Evolutionary conservation across 2,888 invertebrate genomes (phyloP).

Genomic region (Athripsodes cinereus): DNA sequence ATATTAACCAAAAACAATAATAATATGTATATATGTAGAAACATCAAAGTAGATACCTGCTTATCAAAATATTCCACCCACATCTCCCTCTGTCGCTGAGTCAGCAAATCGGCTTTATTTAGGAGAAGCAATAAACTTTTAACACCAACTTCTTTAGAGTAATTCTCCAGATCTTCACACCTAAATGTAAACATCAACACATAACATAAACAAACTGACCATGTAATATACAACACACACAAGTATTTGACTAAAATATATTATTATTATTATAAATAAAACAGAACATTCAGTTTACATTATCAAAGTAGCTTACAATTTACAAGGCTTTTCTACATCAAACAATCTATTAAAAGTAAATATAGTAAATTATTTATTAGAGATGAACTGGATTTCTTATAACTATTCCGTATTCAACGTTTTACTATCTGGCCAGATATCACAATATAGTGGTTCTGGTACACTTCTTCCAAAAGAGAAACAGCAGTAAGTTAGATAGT

Average conservation of each 20-base stretch:
- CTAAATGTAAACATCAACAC: conserved; percentile 37
- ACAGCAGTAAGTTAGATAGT: too few relatives aligned
- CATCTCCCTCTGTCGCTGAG: conserved; percentile 64
- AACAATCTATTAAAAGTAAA: too few relatives aligned
- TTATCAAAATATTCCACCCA: conserved; percentile 85
- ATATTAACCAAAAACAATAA: neutral
- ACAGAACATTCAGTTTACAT: too few relatives aligned
- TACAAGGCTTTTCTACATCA: too few relatives aligned
- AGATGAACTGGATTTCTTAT: too few relatives aligned
- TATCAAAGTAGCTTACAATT: too few relatives aligned
- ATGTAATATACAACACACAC: neutral
- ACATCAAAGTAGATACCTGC: conserved; percentile 35
- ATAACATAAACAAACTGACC: neutral
- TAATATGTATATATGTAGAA: neutral
- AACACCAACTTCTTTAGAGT: conserved; percentile 70
- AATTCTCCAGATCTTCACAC: conserved; percentile 85
- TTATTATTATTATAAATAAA: conserved; percentile 1
- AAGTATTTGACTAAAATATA: neutral
- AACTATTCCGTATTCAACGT: too few relatives aligned
- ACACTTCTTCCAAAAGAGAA: too few relatives aligned
- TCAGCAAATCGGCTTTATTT: conserved; percentile 94
- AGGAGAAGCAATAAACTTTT: conserved; percentile 81
- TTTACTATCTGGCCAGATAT: too few relatives aligned
- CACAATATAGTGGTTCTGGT: too few relatives aligned
- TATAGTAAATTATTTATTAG: too few relatives aligned